phyloP scores from a whole-genome alignment of 35 echinoderm and acorn worm species.

The Heliocidaris erythrogramma region DNA sequence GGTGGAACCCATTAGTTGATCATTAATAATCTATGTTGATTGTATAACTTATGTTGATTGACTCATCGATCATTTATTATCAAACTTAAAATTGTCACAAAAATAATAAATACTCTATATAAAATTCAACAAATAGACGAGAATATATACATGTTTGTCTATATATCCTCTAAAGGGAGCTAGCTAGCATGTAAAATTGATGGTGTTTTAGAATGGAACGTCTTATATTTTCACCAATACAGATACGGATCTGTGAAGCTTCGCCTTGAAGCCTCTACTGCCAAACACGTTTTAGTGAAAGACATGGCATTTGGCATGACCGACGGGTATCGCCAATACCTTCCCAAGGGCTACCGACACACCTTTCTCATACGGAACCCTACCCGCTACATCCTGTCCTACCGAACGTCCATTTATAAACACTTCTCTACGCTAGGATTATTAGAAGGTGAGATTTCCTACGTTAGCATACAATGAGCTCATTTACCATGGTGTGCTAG shows the following conservation, averaged over 20 bases:
- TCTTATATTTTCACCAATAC: background rate
- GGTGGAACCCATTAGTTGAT: too few relatives aligned
- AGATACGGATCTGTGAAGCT: background rate
- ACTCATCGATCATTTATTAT: too few relatives aligned
- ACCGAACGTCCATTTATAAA: background rate
- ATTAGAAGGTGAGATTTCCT: background rate
- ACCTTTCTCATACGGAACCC: conserved; percentile 42
- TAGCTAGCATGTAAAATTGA: too few relatives aligned
- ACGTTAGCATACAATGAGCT: background rate
- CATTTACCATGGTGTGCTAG: too few relatives aligned
- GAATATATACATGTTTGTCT: too few relatives aligned
- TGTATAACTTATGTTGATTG: too few relatives aligned
- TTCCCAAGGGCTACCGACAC: conserved; percentile 38
- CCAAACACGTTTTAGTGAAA: background rate
- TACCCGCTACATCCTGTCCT: background rate
- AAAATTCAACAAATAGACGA: too few relatives aligned
- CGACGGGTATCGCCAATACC: background rate
- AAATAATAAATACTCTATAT: too few relatives aligned
- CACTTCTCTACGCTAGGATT: background rate
- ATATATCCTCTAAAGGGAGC: too few relatives aligned
- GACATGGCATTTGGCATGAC: background rate
- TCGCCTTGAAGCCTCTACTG: background rate
- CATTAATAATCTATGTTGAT: too few relatives aligned
- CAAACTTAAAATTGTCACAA: too few relatives aligned
- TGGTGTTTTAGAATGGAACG: too few relatives aligned